Base-by-base conservation (phyloP, 2,113 vertebrate genomes). In the Callipepla squamata region DNA sequence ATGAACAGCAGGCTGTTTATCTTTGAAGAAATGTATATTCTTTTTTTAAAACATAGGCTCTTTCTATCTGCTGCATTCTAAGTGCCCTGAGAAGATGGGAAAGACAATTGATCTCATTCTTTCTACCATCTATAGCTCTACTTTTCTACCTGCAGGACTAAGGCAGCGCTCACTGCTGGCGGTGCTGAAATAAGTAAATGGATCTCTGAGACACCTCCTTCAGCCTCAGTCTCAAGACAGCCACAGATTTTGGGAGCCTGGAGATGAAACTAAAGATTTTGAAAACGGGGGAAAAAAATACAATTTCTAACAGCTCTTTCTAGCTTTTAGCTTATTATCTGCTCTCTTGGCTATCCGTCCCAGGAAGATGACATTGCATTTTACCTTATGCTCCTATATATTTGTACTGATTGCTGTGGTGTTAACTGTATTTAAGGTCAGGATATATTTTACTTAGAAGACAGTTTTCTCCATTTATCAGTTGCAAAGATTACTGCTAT, bases 11-110 rank as follows among this genome's bases (percentile, higher is more conserved):
- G 50, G 53, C 2, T 3, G 40, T 76, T 79, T 30, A 51, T 70
- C 59, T 62, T 55, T 38, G 25, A 62, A 57, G 32, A 76, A 55
- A 59, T 72, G 7, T 55, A 9, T 47, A 7, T 11, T 61, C 48
- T 65, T 48, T 80, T 55, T 55, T n/a, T 36, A 57, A 84, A 80
- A 85, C 72, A 85, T 40, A 72, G 2, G 2, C 50, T 66, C 53
- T 77, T 93, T 87, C 61, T 93, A 30, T 77, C 78, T 88, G 70
- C 74, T 89, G 74, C 85, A 87, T 68, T 85, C 78, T 72, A 8
- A 22, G 14, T 0, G 1, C 36, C 57, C 77, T 48, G 82, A 63
- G 70, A 87, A 77, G n/a, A 81, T 7, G 16, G 5, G 17, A 79
- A 79, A 90, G 58, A 28, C 26, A 13, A 12, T 61, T 92, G 34